A percentile compares a stretch with the other conserved stretches of the same genome.
Evolutionary conservation across 2,888 invertebrate genomes (phyloP).

Genomic region (Myopa tessellatipennis): DNA sequence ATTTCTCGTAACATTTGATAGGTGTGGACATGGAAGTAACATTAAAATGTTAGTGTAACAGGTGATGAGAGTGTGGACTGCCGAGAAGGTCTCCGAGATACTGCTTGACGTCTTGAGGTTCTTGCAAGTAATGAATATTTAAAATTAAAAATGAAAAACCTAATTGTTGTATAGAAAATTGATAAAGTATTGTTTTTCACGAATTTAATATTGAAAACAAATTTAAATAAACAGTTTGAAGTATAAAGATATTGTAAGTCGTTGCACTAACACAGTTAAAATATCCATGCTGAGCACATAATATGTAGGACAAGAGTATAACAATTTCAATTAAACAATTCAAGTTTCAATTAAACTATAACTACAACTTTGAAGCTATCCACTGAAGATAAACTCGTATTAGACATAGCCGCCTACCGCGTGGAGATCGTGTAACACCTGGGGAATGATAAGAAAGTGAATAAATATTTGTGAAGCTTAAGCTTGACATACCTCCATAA

Average conservation of each 20-base stretch:
- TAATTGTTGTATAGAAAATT: not conserved
- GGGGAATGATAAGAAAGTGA: not conserved
- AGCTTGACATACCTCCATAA: constrained; percentile 81
- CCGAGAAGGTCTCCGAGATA: too few relatives aligned
- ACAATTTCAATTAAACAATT: not conserved
- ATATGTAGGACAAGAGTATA: too few relatives aligned
- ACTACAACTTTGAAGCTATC: not conserved
- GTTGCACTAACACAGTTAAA: not conserved
- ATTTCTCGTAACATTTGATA: constrained; percentile 57
- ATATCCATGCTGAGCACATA: too few relatives aligned
- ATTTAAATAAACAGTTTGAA: not conserved
- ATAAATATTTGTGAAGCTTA: not conserved
- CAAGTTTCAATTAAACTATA: not conserved
- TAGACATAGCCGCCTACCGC: constrained; percentile 60
- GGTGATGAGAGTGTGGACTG: too few relatives aligned
- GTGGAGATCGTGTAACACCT: constrained; percentile 63
- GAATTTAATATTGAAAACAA: constrained; percentile 10
- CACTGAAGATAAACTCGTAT: not conserved
- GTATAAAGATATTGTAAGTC: not conserved
- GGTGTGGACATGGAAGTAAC: too few relatives aligned
- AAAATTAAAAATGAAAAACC: not conserved
- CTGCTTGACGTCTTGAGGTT: too few relatives aligned
- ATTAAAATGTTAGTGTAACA: too few relatives aligned
- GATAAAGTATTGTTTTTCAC: not conserved
- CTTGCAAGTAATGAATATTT: not conserved